Conservation (phyloP, 2,888 invertebrate genomes). For the Erebia aethiops region DNA sequence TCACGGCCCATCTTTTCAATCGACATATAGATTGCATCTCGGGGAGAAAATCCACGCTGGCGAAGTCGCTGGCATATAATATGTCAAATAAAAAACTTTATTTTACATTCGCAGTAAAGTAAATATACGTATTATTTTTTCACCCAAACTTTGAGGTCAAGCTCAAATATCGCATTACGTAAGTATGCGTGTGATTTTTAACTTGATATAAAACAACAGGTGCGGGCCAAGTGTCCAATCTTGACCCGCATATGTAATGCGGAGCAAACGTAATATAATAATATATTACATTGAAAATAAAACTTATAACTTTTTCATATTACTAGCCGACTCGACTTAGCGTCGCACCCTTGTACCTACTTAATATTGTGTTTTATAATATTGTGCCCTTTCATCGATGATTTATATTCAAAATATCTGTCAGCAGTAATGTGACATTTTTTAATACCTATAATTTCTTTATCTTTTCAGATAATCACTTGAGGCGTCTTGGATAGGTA, state of each 20-base stretch:
- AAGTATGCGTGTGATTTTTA: slow-evolving; percentile 11
- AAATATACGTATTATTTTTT: neutral
- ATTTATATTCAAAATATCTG: too few relatives aligned
- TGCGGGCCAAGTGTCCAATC: slow-evolving; percentile 23
- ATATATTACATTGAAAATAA: slow-evolving; percentile 7
- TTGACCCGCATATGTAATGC: slow-evolving; percentile 27
- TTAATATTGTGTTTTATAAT: too few relatives aligned
- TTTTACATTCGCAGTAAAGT: neutral
- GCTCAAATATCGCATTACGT: slow-evolving; percentile 16
- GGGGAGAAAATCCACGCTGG: too few relatives aligned
- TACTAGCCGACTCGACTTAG: neutral
- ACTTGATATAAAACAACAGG: slow-evolving; percentile 22
- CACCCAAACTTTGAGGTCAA: slow-evolving; percentile 16
- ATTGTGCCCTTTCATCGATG: too few relatives aligned
- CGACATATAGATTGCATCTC: too few relatives aligned
- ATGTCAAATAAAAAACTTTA: too few relatives aligned
- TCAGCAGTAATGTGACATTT: too few relatives aligned
- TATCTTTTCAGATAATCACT: slow-evolving; percentile 14
- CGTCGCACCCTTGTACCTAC: too few relatives aligned
- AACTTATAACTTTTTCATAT: neutral
- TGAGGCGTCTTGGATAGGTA: neutral
- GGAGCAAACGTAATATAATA: slow-evolving; percentile 19
- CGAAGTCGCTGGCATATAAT: too few relatives aligned
- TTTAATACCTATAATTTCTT: neutral
- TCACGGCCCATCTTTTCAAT: too few relatives aligned